A percentile compares a stretch with the other conserved stretches of the same genome.
Evolutionary conservation across 37 sponge, comb jelly and placozoan species (phyloP).

Genomic region (Eunapius fragilis): DNA sequence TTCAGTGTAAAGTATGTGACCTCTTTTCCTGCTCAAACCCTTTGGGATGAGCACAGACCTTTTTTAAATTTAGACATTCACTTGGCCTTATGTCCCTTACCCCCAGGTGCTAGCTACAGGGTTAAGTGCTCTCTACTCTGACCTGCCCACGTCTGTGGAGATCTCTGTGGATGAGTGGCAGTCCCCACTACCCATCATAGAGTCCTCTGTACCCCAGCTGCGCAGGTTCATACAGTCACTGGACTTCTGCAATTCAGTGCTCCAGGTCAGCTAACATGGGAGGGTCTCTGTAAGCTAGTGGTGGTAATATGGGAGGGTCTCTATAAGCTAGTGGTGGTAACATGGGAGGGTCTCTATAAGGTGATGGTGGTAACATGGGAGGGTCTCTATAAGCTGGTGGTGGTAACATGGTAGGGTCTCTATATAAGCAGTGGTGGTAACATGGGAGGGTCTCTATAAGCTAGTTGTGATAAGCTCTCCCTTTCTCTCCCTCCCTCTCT

Average conservation of each 20-base stretch:
- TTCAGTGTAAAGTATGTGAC: neutral
- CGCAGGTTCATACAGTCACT: constrained; percentile 49
- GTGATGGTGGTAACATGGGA: too few relatives aligned
- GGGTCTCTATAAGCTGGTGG: neutral
- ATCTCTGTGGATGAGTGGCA: constrained; percentile 62
- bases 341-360: too few relatives aligned
- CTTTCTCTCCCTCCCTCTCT: neutral
- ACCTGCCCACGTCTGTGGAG: constrained; percentile 57
- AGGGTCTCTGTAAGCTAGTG: neutral
- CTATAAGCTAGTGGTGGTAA: neutral
- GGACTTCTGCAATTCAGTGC: constrained; percentile 78
- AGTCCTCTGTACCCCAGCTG: constrained; percentile 57
- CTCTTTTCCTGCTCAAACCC: neutral
- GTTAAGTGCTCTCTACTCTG: constrained; percentile 75
- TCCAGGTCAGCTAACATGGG: constrained; percentile 53
- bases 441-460: neutral
- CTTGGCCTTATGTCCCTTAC: neutral
- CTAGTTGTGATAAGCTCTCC: neutral
- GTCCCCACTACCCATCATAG: constrained; percentile 49
- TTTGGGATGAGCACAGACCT: neutral
- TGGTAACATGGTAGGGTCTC: too few relatives aligned
- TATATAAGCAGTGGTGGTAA: too few relatives aligned
- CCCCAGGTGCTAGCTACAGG: constrained; percentile 76
- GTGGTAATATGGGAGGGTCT: too few relatives aligned
- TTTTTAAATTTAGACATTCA: too few relatives aligned